Base-by-base conservation (phyloP, 1,140 invertebrate genomes). In the Megalonaias nervosa region DNA sequence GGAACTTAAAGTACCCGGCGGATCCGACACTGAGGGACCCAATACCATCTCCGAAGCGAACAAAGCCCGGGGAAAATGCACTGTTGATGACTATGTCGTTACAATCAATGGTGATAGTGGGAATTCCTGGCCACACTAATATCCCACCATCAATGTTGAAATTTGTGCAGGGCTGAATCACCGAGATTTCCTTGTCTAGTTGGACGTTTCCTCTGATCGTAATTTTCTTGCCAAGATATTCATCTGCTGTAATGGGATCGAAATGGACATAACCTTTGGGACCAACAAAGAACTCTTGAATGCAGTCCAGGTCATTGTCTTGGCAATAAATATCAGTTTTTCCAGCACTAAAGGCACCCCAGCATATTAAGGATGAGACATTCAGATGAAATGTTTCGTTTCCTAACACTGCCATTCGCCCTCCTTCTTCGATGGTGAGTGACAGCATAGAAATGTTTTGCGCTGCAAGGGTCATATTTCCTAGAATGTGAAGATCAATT, bases 71-170 rank as follows among this genome's bases (percentile, higher is more conserved):
- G 17, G 81, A 64, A 38, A 84, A 85, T 15, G 59, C 60, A 48
- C 84, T 81, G 70, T 87, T 84, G 57, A 87, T 80, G 31, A 72
- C 83, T 31, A 87, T 76, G 60, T 69, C 75, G n/a, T 56, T 64
- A 77, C 85, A 87, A 74, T 85, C 80, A 23, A 86, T 23, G 26
- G 72, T 79, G 16, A 84, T 80, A 12, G 75, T 73, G 21, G 61
- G 59, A 21, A 70, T 72, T 15, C 67, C 59, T 26, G 79, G 64
- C 84, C 86, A 84, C 14, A 62, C 71, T 1, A 85, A 68, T 17
- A 58, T 71, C 12, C 77, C 80, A 55, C 74, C 70, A 57, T 81
- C 81, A 56, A 87, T 67, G 15, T 75, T 48, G 59, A 87, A 81
- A 21, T 75, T 64, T 21, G 79, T 67, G 67, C 83, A 85, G n/a